Conservation (phyloP, 2,888 invertebrate genomes). For the Gryllus longicercus region DNA sequence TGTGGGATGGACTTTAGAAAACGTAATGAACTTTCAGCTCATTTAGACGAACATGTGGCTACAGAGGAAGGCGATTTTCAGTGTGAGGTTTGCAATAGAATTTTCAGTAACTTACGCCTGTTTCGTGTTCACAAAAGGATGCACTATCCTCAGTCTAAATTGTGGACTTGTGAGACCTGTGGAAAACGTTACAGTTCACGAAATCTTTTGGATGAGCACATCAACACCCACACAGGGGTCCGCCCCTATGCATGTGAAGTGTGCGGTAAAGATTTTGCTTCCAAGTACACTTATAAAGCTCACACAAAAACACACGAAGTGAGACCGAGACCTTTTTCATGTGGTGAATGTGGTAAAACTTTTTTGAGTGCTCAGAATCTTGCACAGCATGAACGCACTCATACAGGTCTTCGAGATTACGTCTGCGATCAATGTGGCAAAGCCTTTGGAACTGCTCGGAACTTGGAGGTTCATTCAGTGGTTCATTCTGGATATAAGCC, state of each 20-base stretch:
- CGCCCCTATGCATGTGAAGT: slow-evolving; percentile 63
- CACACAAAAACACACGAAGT: slow-evolving; percentile 70
- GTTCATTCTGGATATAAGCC: slow-evolving; percentile 74
- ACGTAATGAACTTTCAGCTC: slow-evolving; percentile 59
- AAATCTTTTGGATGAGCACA: slow-evolving; percentile 67
- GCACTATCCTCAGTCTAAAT: slow-evolving; percentile 59
- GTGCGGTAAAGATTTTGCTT: slow-evolving; percentile 72
- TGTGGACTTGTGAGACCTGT: slow-evolving; percentile 64
- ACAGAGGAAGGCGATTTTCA: slow-evolving; percentile 61
- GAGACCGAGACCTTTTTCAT: slow-evolving; percentile 67
- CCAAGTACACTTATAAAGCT: slow-evolving; percentile 72
- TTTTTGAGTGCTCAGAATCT: slow-evolving; percentile 76
- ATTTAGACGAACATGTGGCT: slow-evolving; percentile 61
- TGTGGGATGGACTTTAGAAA: slow-evolving; percentile 65
- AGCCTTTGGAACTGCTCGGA: slow-evolving; percentile 74
- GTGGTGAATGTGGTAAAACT: slow-evolving; percentile 64
- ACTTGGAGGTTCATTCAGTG: slow-evolving; percentile 72
- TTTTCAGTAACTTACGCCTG: slow-evolving; percentile 58
- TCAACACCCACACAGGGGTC: slow-evolving; percentile 65
- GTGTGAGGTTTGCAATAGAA: slow-evolving; percentile 61
- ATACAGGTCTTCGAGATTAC: slow-evolving; percentile 66
- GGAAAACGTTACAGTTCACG: slow-evolving; percentile 66
- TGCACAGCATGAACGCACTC: slow-evolving; percentile 70
- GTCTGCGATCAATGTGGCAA: slow-evolving; percentile 65
- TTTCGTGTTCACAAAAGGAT: slow-evolving; percentile 63